Evolutionary conservation across 2,888 invertebrate genomes (phyloP), one percentile per base, ranked within the genome.

Genomic region (Rhagium mordax): DNA sequence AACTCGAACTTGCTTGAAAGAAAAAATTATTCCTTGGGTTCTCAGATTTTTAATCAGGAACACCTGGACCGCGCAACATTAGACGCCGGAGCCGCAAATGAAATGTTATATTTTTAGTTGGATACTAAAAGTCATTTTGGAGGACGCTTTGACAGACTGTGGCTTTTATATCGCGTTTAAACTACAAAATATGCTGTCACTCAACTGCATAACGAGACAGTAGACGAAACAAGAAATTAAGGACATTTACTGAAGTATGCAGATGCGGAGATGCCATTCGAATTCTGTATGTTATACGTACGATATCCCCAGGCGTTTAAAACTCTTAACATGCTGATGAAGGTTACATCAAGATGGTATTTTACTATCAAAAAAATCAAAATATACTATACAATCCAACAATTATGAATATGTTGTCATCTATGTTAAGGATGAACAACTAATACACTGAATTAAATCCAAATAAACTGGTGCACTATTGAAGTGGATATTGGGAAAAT

Each of bases 181-280:
- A 73, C 73, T 77, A 78, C 78, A 77, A 77, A 78, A 75, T 79
- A 76, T 66, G 76, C 77, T 75, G 79, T 79, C 77, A 76, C 68
- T 76, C 76, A 74, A 41, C 68, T 64, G 65, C 41, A 61, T 79
- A 79, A 79, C 78, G 77, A 78, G 78, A 73, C 72, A 60, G 69
- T 69, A 74, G 68, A 72, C 75, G 75, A 60, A 72, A 72, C 75
- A 69, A 73, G 72, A 72, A 76, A 78, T 65, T 74, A 66, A 60
- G 71, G 67, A 72, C 55, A 57, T 67, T 67, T 67, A 67, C 67
- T 62, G 24, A 47, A 47, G 41, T 47, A 67, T 67, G 67, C 67
- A 67, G 47, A 67, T 67, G 67, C 15, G n/a, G 20, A 13, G 57
- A 67, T 67, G 67, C 67, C 67, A 21, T 27, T 18, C 16, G 48